These are phyloP conservation scores for Tolypeutes matacus DNA, from an alignment of 2,797 vertebrate genomes.

Conservation along the genomic window DNA sequence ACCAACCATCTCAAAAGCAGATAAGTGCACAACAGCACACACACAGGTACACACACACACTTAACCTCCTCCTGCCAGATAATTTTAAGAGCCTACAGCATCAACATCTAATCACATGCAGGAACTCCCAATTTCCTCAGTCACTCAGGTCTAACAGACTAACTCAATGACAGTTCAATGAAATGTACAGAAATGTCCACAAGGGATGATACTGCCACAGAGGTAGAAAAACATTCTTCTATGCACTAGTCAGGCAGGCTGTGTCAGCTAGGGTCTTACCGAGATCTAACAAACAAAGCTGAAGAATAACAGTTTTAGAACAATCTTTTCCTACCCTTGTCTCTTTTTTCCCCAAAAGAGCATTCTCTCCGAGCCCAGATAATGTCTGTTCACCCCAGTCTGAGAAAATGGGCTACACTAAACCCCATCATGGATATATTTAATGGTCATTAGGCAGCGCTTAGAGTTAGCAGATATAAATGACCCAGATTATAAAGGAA, in stretches of 20 bases:
- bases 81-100: not conserved
- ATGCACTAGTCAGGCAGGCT: not conserved
- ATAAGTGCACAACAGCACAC: not conserved
- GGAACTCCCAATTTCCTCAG: not conserved
- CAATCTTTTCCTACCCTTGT: not conserved
- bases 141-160: not conserved
- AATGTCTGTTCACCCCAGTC: not conserved
- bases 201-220: not conserved
- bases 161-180: not conserved
- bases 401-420: not conserved
- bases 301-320: not conserved
- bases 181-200: not conserved
- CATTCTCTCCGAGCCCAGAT: not conserved
- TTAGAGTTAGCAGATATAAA: not conserved
- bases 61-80: not conserved
- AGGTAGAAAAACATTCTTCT: not conserved
- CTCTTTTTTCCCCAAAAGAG: not conserved
- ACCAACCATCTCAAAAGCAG: not conserved
- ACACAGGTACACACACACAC: not conserved
- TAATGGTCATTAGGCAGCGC: not conserved
- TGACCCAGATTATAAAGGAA: not conserved
- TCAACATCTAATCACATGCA: not conserved
- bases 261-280: not conserved
- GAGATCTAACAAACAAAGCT: not conserved
- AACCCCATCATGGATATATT: not conserved